Evolutionary conservation across 2,113 vertebrate genomes (phyloP), one percentile per base, ranked within the genome.

Genomic region (Gallinago media): DNA sequence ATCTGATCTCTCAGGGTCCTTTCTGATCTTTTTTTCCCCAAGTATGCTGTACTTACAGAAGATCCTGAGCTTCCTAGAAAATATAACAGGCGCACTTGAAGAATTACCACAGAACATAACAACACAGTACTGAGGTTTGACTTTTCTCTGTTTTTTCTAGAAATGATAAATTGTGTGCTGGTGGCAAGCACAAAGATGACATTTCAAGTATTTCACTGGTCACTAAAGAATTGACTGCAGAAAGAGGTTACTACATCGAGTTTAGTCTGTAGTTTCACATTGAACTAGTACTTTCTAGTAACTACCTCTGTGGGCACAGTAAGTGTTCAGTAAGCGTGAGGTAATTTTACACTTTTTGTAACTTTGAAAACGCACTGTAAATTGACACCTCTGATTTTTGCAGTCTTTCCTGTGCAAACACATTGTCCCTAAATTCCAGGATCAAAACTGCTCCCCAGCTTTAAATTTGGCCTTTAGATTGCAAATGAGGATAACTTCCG

Each of bases 81-180:
- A 85, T 23, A 2, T 7, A 80, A 68, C 7, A n/a, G 26, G 54
- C 0, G 0, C 19, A 36, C 9, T 31, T 55, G 6, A 72, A 75
- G 40, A 61, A 78, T 40, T 85, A 66, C 61, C 27, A 40, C 2
- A 2, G 61, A 89, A 9, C 6, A 18, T 56, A 78, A 55, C 6
- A 21, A 3, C 18, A 71, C 42, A 63, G 11, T 18, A 65, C 0
- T 11, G 21, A 75, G 12, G 8, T 79, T 77, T 63, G 8, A 38
- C 27, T 76, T 70, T 61, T 68, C 9, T 66, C 44, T 25, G 6
- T 86, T 52, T 77, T 54, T 91, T 89, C 77, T 54, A 88, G n/a
- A 81, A 92, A 61, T 1, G 0, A 40, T 58, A 46, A 73, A 85
- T n/a, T 36, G 52, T 1, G 2, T 68, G 49, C 26, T 54, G 73